Conservation (phyloP, 2,797 vertebrate species). For the Prionace glauca region DNA sequence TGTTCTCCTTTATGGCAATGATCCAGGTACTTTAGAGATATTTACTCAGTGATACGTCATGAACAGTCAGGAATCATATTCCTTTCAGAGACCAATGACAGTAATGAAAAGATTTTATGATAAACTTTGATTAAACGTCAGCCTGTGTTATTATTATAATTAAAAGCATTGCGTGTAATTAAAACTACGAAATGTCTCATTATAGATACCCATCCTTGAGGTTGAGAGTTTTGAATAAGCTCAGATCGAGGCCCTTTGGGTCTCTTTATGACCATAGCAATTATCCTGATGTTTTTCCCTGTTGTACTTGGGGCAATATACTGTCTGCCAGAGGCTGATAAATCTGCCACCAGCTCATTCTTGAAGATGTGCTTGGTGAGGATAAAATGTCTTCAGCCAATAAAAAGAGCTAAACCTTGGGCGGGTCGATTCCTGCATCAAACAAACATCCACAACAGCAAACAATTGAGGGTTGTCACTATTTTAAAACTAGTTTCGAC, state of each 20-base stretch:
- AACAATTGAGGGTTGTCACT: neutral
- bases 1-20: neutral
- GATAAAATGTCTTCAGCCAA: conserved; percentile 12
- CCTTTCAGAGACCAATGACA: conserved; percentile 39
- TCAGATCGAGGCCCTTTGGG: neutral
- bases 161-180: conserved; percentile 22
- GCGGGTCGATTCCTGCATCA: neutral
- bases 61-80: conserved; percentile 58
- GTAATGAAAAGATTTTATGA: conserved; percentile 23
- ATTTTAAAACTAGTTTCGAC: neutral
- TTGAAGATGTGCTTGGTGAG: conserved; percentile 22
- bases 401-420: neutral
- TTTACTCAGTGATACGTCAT: conserved; percentile 51
- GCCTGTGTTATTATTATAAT: neutral
- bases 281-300: neutral
- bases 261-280: neutral
- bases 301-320: neutral
- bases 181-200: neutral
- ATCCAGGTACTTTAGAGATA: neutral
- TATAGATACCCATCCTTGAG: neutral
- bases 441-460: neutral
- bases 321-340: neutral
- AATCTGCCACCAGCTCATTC: conserved; percentile 31
- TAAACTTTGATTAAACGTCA: conserved; percentile 22
- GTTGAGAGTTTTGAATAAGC: neutral